Conservation (phyloP, 2,113 vertebrate species). For the Gymnorhina tibicen region DNA sequence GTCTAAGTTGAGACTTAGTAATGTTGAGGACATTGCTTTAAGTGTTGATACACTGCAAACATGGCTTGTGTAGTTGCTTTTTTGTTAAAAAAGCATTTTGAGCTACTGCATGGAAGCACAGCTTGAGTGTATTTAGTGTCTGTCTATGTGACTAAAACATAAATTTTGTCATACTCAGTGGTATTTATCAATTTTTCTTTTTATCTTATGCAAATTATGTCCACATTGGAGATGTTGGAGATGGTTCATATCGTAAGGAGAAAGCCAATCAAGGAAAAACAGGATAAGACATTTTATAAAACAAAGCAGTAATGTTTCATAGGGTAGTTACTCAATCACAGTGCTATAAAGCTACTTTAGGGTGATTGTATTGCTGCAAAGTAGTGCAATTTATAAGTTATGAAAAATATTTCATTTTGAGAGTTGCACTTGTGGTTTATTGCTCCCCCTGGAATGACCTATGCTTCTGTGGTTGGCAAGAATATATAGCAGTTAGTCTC, state of each 20-base stretch:
- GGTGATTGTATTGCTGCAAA: neutral
- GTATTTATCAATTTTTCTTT: neutral
- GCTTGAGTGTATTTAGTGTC: neutral
- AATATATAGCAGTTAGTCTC: neutral
- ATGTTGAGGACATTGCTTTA: neutral
- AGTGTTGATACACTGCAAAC: neutral
- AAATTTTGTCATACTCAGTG: neutral
- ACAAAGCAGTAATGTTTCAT: neutral
- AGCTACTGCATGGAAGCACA: neutral
- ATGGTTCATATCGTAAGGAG: neutral
- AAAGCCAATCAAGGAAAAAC: neutral
- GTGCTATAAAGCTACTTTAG: neutral
- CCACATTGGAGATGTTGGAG: neutral
- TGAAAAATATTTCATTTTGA: neutral
- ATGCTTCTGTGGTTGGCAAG: neutral
- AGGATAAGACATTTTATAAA: neutral
- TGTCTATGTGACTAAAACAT: neutral
- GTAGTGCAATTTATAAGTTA: neutral
- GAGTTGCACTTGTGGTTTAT: neutral
- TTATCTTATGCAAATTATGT: neutral
- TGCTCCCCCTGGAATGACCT: neutral
- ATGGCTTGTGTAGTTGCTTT: neutral
- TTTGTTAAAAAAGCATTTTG: neutral
- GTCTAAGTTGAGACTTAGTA: neutral
- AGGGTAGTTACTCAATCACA: neutral